Percentiles rank a stretch among this genome's conserved stretches.
Evolutionary conservation across 2,113 vertebrate genomes (phyloP).

Genomic region (Apaloderma vittatum): DNA sequence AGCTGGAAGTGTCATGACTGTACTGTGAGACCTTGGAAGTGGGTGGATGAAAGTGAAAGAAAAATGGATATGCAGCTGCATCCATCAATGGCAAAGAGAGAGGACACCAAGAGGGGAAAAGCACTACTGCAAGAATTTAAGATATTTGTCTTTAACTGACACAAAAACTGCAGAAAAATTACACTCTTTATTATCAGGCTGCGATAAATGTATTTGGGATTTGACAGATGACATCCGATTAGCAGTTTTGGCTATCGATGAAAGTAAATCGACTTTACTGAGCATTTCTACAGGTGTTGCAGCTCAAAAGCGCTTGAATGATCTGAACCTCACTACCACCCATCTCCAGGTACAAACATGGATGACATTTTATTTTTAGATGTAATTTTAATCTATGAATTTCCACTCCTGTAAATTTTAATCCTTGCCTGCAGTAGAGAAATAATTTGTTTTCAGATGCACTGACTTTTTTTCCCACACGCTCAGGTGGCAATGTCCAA

Average conservation of each 20-base stretch:
- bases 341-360: slow-evolving; percentile 81
- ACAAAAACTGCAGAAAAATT: neutral
- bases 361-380: neutral
- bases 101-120: neutral
- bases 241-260: slow-evolving; percentile 87
- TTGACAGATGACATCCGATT: slow-evolving; percentile 89
- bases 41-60: neutral
- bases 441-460: neutral
- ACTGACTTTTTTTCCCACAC: neutral
- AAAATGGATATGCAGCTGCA: neutral
- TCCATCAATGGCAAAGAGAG: neutral
- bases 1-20: neutral
- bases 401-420: neutral
- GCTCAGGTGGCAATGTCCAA: slow-evolving; percentile 82
- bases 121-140: neutral
- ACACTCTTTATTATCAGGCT: slow-evolving; percentile 77
- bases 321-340: slow-evolving; percentile 88
- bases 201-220: slow-evolving; percentile 95
- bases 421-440: neutral
- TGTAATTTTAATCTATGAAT: neutral
- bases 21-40: neutral
- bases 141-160: neutral
- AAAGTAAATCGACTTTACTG: slow-evolving; percentile 86
- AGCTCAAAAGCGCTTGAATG: slow-evolving; percentile 88
- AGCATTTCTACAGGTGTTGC: slow-evolving; percentile 93